Conservation (phyloP, 2,113 vertebrate species). For the Lepus europaeus region DNA sequence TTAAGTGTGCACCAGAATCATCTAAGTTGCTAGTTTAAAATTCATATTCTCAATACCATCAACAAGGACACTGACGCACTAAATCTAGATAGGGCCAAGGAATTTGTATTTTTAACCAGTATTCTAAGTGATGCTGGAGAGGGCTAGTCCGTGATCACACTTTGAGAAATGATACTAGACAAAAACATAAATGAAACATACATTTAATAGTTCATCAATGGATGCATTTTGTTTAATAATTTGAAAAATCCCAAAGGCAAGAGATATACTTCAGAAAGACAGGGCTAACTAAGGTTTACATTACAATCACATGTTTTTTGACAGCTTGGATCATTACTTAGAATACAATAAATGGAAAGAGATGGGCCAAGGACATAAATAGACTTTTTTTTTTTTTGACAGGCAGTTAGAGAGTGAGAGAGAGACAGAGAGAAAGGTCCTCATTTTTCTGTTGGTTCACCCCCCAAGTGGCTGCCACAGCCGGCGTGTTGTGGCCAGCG, state of each 20-base stretch:
- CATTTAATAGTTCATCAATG: background rate
- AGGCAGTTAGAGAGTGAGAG: no score
- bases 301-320: background rate
- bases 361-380: no score
- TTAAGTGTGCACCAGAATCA: background rate
- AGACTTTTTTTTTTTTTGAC: no score
- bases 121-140: background rate
- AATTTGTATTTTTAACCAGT: constrained; percentile 20
- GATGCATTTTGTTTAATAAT: background rate
- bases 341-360: background rate
- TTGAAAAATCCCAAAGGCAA: constrained; percentile 15
- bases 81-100: background rate
- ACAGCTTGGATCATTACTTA: background rate
- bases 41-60: background rate
- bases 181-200: background rate
- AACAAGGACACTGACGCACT: background rate
- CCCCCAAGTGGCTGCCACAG: no score
- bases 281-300: background rate
- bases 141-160: background rate
- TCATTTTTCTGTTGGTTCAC: no score
- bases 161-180: background rate
- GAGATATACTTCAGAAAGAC: background rate
- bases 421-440: no score
- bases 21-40: constrained; percentile 19
- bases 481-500: no score